A percentile compares a stretch with the other conserved stretches of the same genome.
Conservation (phyloP, 1,140 invertebrate species). For the Cydia strobilella region DNA sequence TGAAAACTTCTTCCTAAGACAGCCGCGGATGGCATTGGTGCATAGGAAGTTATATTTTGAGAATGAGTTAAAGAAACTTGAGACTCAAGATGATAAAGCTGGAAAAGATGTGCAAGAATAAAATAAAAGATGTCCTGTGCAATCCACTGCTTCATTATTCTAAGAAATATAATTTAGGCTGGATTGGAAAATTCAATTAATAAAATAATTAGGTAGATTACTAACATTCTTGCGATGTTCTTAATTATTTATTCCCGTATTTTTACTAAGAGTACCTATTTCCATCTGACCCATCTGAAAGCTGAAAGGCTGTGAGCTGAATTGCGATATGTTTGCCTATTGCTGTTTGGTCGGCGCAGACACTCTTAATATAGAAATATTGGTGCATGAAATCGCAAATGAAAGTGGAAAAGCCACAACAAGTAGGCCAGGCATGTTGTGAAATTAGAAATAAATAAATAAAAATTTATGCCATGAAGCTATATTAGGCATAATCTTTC, state of each 20-base stretch:
- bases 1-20: conserved; percentile 83
- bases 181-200: background rate
- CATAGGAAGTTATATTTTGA: conserved; percentile 84
- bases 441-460: too few relatives aligned
- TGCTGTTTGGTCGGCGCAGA: too few relatives aligned
- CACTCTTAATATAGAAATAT: too few relatives aligned
- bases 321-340: too few relatives aligned
- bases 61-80: conserved; percentile 54
- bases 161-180: too few relatives aligned
- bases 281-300: background rate
- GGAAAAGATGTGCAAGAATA: conserved; percentile 18
- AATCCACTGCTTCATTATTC: too few relatives aligned
- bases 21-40: conserved; percentile 82
- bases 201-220: background rate
- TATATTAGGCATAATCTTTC: too few relatives aligned
- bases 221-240: background rate
- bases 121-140: background rate
- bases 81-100: conserved; percentile 23
- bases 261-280: background rate
- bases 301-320: too few relatives aligned
- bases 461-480: too few relatives aligned
- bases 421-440: too few relatives aligned
- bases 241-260: background rate
- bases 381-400: too few relatives aligned
- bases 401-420: too few relatives aligned